Evolutionary conservation across 1,140 invertebrate species (phyloP), one percentile per base, ranked within the genome.

Genomic region (Physella acuta): DNA sequence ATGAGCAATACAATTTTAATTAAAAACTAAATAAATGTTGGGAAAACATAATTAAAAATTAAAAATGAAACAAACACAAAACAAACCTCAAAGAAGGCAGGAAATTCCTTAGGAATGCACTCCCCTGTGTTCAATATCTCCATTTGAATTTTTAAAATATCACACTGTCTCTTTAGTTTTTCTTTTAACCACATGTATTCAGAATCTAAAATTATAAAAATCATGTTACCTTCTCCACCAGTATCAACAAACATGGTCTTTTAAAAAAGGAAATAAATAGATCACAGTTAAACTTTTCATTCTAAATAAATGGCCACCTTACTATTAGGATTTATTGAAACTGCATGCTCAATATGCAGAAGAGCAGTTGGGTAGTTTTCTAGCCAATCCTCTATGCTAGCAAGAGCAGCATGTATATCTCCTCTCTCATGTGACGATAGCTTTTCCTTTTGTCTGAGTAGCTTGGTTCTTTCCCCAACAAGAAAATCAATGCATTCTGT

Each of bases 311-410:
- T n/a, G n/a, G n/a, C n/a, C n/a, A n/a, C n/a, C 39, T 49, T 59
- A 37, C 56, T 72, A 51, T 56, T 28, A 66, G 36, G 53, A 33
- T 53, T 30, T n/a, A 34, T 4, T 30, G 39, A 39, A 52, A 64
- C 49, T 51, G 62, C 62, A 33, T 52, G 2, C 20, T n/a, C 30
- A 30, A 64, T 64, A 2, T 26, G 20, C 24, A 1, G 30, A 8
- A 64, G 49, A 30, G 62, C 62, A 31, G 4, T 3, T 33, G 16
- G n/a, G 30, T 52, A 33, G 17, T 53, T 31, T 33, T 36, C 39
- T n/a, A 64, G 28, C 39, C 51, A 64, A 53, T 64, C 62, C 8
- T 64, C 62, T 34, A 64, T 53, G n/a, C 62, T 64, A 49, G 62
- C 62, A n/a, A 64, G 20, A 2, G 62, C 44, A 17, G 62, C 62